These are phyloP conservation scores for Zonitis immaculata DNA, from an alignment of 2,888 invertebrate species.

Conservation along the genomic window DNA sequence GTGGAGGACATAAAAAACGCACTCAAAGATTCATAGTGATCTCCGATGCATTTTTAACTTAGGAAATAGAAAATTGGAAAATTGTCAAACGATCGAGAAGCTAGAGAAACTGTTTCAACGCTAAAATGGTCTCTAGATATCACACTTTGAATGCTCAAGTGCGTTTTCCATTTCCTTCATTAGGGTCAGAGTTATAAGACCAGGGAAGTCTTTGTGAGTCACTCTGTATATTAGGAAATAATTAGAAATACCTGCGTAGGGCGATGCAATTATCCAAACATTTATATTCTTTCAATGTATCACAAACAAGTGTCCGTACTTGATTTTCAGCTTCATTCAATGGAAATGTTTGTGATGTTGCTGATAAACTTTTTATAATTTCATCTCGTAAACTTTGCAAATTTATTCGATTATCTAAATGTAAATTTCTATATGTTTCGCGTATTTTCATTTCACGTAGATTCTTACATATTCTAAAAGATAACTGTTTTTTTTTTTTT, in stretches of 20 bases:
- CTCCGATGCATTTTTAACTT: too few species aligned
- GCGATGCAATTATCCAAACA: constrained; percentile 75
- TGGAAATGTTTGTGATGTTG: constrained; percentile 67
- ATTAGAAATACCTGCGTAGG: constrained; percentile 64
- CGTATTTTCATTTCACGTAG: constrained; percentile 68
- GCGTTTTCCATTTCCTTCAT: too few species aligned
- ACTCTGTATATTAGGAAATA: too few species aligned
- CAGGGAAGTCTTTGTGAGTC: too few species aligned
- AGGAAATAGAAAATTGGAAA: too few species aligned
- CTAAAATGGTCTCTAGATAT: too few species aligned
- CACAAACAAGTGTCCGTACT: constrained; percentile 61
- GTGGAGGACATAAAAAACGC: too few species aligned
- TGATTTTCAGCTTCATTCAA: constrained; percentile 64
- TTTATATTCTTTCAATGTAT: constrained; percentile 90
- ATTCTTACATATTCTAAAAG: constrained; percentile 67
- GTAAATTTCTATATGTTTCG: constrained; percentile 59
- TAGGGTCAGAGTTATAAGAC: too few species aligned
- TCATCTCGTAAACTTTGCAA: constrained; percentile 56
- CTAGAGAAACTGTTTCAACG: too few species aligned
- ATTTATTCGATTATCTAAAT: constrained; percentile 42
- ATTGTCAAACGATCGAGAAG: too few species aligned
- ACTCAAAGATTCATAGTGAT: too few species aligned
- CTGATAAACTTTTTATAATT: constrained; percentile 56
- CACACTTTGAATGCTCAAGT: too few species aligned
- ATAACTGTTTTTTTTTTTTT: constrained; percentile 53